Evolutionary conservation across 2,888 invertebrate species (phyloP).

Genomic region (Amphipoea lucens): DNA sequence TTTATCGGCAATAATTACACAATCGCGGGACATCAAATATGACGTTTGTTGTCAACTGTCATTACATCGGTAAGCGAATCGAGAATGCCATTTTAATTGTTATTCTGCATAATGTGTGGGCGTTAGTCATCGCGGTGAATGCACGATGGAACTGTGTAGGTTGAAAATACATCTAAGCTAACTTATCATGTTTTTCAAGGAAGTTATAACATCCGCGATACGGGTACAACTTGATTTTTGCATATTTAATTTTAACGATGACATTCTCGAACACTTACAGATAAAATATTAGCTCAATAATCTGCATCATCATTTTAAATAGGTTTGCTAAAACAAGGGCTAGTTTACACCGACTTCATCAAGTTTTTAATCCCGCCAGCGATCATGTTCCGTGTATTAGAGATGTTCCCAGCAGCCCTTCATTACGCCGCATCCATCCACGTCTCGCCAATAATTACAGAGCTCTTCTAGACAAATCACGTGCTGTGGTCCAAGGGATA

Average conservation of each 20-base stretch:
- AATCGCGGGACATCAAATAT: constrained; percentile 37
- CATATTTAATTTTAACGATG: constrained; percentile 41
- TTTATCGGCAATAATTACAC: constrained; percentile 71
- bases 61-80: constrained; percentile 34
- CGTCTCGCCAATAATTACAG: constrained; percentile 81
- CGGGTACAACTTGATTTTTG: constrained; percentile 28
- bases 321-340: constrained; percentile 28
- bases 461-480: constrained; percentile 80
- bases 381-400: constrained; percentile 49
- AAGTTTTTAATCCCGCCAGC: constrained; percentile 52
- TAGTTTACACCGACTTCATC: constrained; percentile 40
- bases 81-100: constrained; percentile 46
- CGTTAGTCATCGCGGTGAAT: constrained; percentile 48
- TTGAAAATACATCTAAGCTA: constrained; percentile 14
- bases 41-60: constrained; percentile 52
- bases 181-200: constrained; percentile 39
- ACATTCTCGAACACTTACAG: constrained; percentile 25
- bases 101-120: constrained; percentile 28
- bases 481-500: constrained; percentile 58
- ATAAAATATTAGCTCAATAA: constrained; percentile 7
- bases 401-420: constrained; percentile 58
- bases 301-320: constrained; percentile 32
- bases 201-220: constrained; percentile 34
- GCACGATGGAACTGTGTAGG: constrained; percentile 24
- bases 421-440: constrained; percentile 78